Base-by-base conservation (phyloP, 2,113 vertebrate species). In the Gallinago jamesoni region DNA sequence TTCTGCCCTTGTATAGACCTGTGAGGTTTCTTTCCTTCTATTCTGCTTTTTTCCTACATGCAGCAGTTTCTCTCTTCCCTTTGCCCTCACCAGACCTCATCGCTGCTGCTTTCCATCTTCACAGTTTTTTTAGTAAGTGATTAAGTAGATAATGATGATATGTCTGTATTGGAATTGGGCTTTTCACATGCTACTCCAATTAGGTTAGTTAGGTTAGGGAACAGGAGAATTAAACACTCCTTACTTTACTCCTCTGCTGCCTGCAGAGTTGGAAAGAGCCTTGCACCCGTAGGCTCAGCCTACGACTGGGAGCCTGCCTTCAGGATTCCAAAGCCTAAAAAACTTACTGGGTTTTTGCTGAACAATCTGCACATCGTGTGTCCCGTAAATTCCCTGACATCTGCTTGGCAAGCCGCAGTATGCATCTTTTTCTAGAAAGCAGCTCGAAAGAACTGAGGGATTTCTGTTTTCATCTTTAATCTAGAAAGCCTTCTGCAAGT, bases 401-500 rank as follows among this genome's bases (percentile, higher is more conserved):
- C 96, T 95, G 93, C 79, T 92, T 95, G 88, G 88, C 91, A 91
- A 92, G 62, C 75, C 10, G 1, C 2, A 24, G 18, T 70, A 45
- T 31, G 57, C 59, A 12, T 94, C 80, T 95, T 96, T 94, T 89
- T 95, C 94, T 97, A 91, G 90, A 95, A 92, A 79, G 86, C 22
- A n/a, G 20, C 77, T 95, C 2, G 6, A 56, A 95, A 84, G 95
- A 94, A 84, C 80, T 3, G 66, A 68, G 88, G 95, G 89, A 90
- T 96, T 96, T 93, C 96, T 94, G 84, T 93, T 97, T 95, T 86
- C 87, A 74, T 94, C 94, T 81, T 91, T 94, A 89, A 93, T 96
- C 90, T 78, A 91, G 95, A 95, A 95, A 97, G 86, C 50, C 89
- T 92, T 93, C 80, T 94, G 86, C 83, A 79, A 92, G 77, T 91